Evolutionary conservation across 1,140 invertebrate genomes (phyloP).

Genomic region (Antheraea pernyi): DNA sequence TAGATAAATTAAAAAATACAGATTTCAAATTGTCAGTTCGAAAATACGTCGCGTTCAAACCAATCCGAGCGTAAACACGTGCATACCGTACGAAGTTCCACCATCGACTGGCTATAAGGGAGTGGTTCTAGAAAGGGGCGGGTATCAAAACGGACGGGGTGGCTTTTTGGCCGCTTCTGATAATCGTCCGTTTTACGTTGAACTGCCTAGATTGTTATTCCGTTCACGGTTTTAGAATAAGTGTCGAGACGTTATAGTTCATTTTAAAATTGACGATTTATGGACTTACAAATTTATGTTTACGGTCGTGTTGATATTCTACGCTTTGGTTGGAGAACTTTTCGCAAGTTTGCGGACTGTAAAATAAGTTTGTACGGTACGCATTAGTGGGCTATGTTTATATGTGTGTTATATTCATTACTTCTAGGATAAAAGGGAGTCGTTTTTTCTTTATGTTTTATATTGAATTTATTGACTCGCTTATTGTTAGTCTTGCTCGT

Average conservation of each 20-base stretch:
- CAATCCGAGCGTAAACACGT: slow-evolving; percentile 24
- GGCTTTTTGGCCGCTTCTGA: slow-evolving; percentile 69
- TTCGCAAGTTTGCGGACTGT: not conserved
- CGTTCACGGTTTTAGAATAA: slow-evolving; percentile 6
- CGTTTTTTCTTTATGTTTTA: slow-evolving; percentile 20
- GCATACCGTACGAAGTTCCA: slow-evolving; percentile 26
- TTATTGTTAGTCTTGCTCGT: not conserved
- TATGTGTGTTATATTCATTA: slow-evolving; percentile 38
- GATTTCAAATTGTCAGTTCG: not conserved
- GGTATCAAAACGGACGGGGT: slow-evolving; percentile 37
- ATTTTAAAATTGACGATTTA: slow-evolving; percentile 32
- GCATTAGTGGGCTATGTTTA: slow-evolving; percentile 26
- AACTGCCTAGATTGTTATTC: slow-evolving; percentile 25
- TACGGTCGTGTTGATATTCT: not conserved
- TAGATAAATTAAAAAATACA: not conserved
- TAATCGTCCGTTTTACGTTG: slow-evolving; percentile 37
- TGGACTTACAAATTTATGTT: slow-evolving; percentile 37
- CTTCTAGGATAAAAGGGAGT: slow-evolving; percentile 46
- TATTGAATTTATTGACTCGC: slow-evolving; percentile 17
- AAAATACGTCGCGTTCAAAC: not conserved
- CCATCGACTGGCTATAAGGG: slow-evolving; percentile 55
- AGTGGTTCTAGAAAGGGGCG: slow-evolving; percentile 65
- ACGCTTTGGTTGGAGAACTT: slow-evolving; percentile 8
- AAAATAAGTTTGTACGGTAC: slow-evolving; percentile 26
- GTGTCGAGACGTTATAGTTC: slow-evolving; percentile 17